Base-by-base conservation (phyloP, 1,140 invertebrate genomes). In the Marisa cornuarietis region DNA sequence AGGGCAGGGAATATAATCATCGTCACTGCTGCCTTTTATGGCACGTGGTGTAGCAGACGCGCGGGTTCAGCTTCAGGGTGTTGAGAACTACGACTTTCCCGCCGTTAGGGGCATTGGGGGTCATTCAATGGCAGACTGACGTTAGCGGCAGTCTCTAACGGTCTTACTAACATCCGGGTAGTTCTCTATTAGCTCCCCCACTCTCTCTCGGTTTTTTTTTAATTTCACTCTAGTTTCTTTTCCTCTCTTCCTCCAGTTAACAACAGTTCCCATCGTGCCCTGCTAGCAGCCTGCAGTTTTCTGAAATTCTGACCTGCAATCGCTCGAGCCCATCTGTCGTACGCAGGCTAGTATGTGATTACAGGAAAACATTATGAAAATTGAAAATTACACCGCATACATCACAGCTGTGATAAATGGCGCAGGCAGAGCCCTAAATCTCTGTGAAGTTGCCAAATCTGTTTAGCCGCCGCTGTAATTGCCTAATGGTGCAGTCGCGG, bases 311-410 rank as follows among this genome's bases (percentile, higher is more conserved):
- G 54, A 58, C 54, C 54, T 18, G 54, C 54, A 8, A 58, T 58
- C 54, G 54, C 54, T 11, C 4, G 54, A 18, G 11, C 54, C 71
- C 71, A 73, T 73, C 49, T 54, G 71, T 26, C 71, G 10, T 11
- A 22, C 71, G 22, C 71, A 49, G 13, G 6, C 22, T 73, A n/a
- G 71, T 24, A 42, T 31, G 71, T 73, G 71, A 73, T 73, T 73
- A 73, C 71, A n/a, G 71, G 51, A 73, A 73, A 52, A 73, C 71
- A 73, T 73, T 73, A 73, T 73, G 71, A 73, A 73, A 73, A 73
- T 73, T 73, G 71, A 73, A 73, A 73, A 73, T 73, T 73, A 73
- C 71, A 73, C 71, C 52, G 71, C 42, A 73, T 73, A 73, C 71
- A 73, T 73, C 71, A 73, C 71, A 52, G 20, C 42, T 51, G 42